Evolutionary conservation across 1,140 invertebrate genomes (phyloP), one percentile per base, ranked within the genome.

Genomic region (Aphidius gifuensis): DNA sequence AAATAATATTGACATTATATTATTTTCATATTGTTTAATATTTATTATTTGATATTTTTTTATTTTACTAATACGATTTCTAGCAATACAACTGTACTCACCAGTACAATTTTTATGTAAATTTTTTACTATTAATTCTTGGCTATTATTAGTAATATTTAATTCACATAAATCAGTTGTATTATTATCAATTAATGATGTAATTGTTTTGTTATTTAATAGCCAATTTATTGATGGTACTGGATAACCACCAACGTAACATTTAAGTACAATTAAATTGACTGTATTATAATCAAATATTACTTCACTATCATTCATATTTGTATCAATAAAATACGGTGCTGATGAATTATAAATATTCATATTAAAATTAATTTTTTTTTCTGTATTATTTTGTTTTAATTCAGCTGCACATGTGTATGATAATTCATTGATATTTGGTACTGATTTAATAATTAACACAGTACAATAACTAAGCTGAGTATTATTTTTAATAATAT

Each of bases 91-190:
- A 21, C 51, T 65, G 62, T 81, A 83, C 23, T 64, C 69, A 1
- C 82, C 82, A 60, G 70, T 77, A 39, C 82, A 78, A 32, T 68
- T 67, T 48, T 75, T 67, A 23, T 72, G 62, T 6, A 78, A 59
- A 61, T 76, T 79, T 58, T 73, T 71, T 4, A 83, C 82, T 9
- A 73, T 38, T 8, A 82, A 70, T 49, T 71, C 71, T 66, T 78
- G 77, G 64, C 75, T 68, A 7, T 66, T 40, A 43, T 72, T 42
- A 2, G 51, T 46, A 7, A 72, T 69, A n/a, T 58, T 57, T n/a
- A 74, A 78, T 53, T 80, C 75, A 5, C 21, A n/a, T 11, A 8
- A 3, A 9, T 23, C 7, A 9, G 6, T 38, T 5, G 50, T 39
- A 5, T 11, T 42, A 21, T 75, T 71, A 45, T 66, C 21, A 9